Percentiles rank a stretch among this genome's conserved stretches.
Evolutionary conservation across 2,113 vertebrate species (phyloP).

Genomic region (pig (Sus scrofa)): T2T-Sscrofa CM000816.6:98115501-98116000

Average conservation of each 20-base stretch:
- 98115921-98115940: background rate
- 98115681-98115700: background rate
- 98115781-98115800: background rate
- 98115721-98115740: background rate
- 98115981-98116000: background rate
- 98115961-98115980: background rate
- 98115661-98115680: background rate
- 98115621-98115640: background rate
- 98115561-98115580: background rate
- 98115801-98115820: background rate
- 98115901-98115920: constrained; percentile 23
- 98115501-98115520: background rate
- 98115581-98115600: background rate
- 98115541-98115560: background rate
- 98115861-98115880: background rate
- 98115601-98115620: background rate
- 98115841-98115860: background rate
- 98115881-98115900: background rate
- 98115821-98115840: background rate
- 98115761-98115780: background rate
- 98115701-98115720: background rate
- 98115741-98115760: background rate
- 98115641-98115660: background rate
- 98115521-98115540: background rate
- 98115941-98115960: background rate